Evolutionary conservation across 2,797 vertebrate species (phyloP), one percentile per base, ranked within the genome.

Genomic region (Sebastes hubbsi): DNA sequence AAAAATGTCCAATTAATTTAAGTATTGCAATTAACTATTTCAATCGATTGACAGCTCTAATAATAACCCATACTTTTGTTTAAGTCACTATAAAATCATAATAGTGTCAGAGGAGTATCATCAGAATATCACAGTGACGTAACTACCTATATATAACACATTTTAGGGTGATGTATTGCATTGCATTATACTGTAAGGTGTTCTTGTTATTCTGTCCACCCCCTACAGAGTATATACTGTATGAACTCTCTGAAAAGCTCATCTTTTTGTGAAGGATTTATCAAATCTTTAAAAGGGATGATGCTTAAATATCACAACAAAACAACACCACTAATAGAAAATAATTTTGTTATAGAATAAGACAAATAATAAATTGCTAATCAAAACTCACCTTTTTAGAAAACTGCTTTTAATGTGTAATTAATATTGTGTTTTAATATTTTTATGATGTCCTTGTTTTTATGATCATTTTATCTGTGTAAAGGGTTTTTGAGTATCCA

Each of bases 201-300:
- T 77, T 68, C 27, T 58, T 29, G 2, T 63, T 80, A 63, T 72
- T 77, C 24, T 63, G 67, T 63, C 67, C 55, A 56, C 13, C 12
- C 24, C 8, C 5, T 66, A 63, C 38, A 60, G 16, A 59, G 27
- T 25, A 12, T 5, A 32, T 27, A 65, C 8, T n/a, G 27, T 14
- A 49, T 42, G 60, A 59, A 25, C 72, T 36, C 49, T 29, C 18
- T 72, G 42, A 59, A 24, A 55, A 55, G 54, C 27, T 29, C 38
- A 29, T 64, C 24, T 66, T 82, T 75, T 1, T 46, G 3, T 24
- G 2, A 49, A 38, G 20, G 1, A 24, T 49, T 16, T 22, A 18
- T 30, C 58, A 2, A 7, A 38, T 38, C 46, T 61, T 9, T 27
- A 54, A 32, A 30, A 32, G 5, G 22, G 10, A 62, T 7, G 12